phyloP scores from a whole-genome alignment of 1,140 invertebrate genomes.

The Tetramorium alpestre region DNA sequence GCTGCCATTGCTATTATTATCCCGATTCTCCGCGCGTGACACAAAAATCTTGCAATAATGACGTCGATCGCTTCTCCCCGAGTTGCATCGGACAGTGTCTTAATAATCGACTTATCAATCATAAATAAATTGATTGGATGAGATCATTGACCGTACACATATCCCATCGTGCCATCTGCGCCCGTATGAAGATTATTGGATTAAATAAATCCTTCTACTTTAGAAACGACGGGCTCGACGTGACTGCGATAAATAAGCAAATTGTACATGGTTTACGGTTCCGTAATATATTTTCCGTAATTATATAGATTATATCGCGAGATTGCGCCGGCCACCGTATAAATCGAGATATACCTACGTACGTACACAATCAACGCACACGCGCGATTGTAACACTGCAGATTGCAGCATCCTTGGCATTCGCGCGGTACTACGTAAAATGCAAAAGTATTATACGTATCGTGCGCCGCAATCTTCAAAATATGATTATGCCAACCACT shows the following conservation, averaged over 20 bases:
- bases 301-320: background rate
- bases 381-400: background rate
- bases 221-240: background rate
- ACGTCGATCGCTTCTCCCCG: background rate
- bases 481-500: background rate
- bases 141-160: background rate
- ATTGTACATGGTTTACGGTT: background rate
- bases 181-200: background rate
- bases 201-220: constrained; percentile 5
- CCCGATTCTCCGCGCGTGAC: constrained; percentile 36
- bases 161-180: background rate
- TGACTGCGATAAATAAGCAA: background rate
- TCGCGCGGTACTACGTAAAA: background rate
- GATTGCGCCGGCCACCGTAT: background rate
- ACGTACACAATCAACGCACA: background rate
- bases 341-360: background rate
- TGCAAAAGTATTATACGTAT: background rate
- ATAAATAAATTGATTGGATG: constrained; percentile 15
- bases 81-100: background rate
- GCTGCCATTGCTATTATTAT: constrained; percentile 33
- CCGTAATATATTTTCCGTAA: background rate
- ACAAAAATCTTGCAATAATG: constrained; percentile 23
- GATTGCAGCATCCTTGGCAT: background rate
- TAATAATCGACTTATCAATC: constrained; percentile 36
- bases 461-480: background rate